Percentiles rank a stretch among this genome's conserved stretches.
Evolutionary conservation across 2,888 invertebrate species (phyloP).

Genomic region (Cataglyphis rosenhaueri): DNA sequence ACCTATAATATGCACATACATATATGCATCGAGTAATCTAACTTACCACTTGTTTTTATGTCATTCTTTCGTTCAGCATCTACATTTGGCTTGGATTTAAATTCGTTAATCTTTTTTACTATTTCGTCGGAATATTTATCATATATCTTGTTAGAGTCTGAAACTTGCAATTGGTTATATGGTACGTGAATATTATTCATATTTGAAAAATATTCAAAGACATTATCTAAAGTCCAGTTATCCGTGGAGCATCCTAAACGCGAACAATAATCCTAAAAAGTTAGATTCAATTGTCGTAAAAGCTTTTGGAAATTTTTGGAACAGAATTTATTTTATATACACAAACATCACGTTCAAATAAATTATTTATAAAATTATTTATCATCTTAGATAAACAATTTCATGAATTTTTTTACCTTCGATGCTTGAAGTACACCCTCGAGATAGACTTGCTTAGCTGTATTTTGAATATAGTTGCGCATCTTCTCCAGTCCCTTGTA

Average conservation of each 20-base stretch:
- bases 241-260: conserved; percentile 71
- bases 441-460: conserved; percentile 70
- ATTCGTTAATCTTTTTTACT: conserved; percentile 69
- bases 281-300: conserved; percentile 13
- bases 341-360: conserved; percentile 21
- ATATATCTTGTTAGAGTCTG: conserved; percentile 59
- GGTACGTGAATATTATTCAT: neutral
- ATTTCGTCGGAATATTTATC: conserved; percentile 76
- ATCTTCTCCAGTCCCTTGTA: conserved; percentile 74
- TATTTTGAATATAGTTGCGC: conserved; percentile 67
- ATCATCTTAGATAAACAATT: conserved; percentile 12
- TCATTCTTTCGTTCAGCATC: conserved; percentile 71
- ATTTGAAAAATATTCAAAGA: conserved; percentile 68
- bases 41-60: conserved; percentile 72
- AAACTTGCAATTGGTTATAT: conserved; percentile 15
- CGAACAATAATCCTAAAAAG: conserved; percentile 75
- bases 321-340: conserved; percentile 19
- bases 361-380: conserved; percentile 5
- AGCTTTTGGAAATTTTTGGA: conserved; percentile 23
- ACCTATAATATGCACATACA: neutral
- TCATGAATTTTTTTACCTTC: conserved; percentile 68
- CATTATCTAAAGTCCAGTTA: conserved; percentile 73
- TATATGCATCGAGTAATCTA: neutral
- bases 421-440: conserved; percentile 75
- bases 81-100: conserved; percentile 69